phyloP scores from a whole-genome alignment of 2,113 vertebrate species.

The Tinamus guttatus region DNA sequence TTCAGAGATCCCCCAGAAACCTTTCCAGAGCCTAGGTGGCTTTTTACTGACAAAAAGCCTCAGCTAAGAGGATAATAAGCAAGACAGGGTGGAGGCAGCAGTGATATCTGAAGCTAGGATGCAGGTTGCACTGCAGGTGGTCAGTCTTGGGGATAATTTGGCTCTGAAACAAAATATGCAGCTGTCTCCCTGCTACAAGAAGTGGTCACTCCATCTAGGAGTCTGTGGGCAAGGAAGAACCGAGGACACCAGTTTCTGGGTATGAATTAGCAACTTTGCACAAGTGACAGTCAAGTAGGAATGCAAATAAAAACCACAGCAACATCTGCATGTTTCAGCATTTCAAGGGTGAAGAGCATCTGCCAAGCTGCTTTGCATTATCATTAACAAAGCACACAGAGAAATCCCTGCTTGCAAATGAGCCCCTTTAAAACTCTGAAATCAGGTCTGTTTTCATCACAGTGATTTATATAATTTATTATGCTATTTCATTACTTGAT shows the following conservation, averaged over 20 bases:
- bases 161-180: background rate
- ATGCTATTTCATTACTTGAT: background rate
- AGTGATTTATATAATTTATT: background rate
- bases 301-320: background rate
- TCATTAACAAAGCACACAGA: background rate
- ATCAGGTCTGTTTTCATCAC: background rate
- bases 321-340: background rate
- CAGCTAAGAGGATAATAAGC: background rate
- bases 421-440: background rate
- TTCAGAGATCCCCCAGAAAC: background rate
- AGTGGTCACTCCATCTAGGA: background rate
- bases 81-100: background rate
- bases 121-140: background rate
- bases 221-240: background rate
- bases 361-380: background rate
- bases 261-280: background rate
- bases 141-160: background rate
- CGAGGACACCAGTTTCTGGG: background rate
- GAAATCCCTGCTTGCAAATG: background rate
- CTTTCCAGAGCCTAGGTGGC: background rate
- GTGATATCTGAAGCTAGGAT: background rate
- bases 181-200: background rate
- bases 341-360: background rate
- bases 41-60: background rate
- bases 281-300: background rate